Evolutionary conservation across 2,888 invertebrate species (phyloP).

Genomic region (Cryptocephalus moraei): DNA sequence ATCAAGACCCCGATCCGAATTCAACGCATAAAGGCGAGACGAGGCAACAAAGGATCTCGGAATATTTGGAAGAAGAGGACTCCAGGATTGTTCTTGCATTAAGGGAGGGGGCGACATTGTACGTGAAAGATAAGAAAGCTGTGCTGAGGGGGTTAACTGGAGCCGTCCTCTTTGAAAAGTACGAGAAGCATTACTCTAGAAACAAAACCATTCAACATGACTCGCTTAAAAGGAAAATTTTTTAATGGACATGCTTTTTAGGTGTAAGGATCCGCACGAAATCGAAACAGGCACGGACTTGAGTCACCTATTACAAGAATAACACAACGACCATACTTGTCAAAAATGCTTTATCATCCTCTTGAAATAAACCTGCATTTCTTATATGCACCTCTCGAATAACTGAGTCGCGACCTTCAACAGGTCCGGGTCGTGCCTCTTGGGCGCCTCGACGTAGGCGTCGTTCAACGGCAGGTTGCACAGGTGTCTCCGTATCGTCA

Average conservation of each 20-base stretch:
- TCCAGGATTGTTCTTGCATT: slow-evolving; percentile 57
- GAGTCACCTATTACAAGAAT: slow-evolving; percentile 43
- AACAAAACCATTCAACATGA: too few relatives aligned
- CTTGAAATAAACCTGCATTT: not conserved
- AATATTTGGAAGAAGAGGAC: slow-evolving; percentile 53
- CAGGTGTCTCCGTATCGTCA: slow-evolving; percentile 60
- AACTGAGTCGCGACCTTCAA: slow-evolving; percentile 33
- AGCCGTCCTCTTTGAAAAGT: slow-evolving; percentile 57
- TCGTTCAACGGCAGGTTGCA: slow-evolving; percentile 59
- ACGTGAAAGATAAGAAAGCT: slow-evolving; percentile 48
- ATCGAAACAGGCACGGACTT: slow-evolving; percentile 48
- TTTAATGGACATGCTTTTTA: slow-evolving; percentile 35
- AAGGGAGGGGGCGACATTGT: slow-evolving; percentile 58
- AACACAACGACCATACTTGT: not conserved
- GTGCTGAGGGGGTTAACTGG: slow-evolving; percentile 51
- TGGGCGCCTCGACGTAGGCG: slow-evolving; percentile 34
- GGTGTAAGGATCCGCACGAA: slow-evolving; percentile 44
- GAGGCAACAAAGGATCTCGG: slow-evolving; percentile 58
- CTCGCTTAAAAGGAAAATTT: too few relatives aligned
- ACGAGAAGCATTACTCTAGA: slow-evolving; percentile 25
- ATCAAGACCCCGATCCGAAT: slow-evolving; percentile 52
- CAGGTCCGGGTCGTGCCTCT: slow-evolving; percentile 34
- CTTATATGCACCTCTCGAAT: slow-evolving; percentile 31
- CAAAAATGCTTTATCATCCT: not conserved
- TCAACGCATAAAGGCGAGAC: slow-evolving; percentile 70